phyloP scores from a whole-genome alignment of 2,797 vertebrate genomes.

The Enteromius radiatus region DNA sequence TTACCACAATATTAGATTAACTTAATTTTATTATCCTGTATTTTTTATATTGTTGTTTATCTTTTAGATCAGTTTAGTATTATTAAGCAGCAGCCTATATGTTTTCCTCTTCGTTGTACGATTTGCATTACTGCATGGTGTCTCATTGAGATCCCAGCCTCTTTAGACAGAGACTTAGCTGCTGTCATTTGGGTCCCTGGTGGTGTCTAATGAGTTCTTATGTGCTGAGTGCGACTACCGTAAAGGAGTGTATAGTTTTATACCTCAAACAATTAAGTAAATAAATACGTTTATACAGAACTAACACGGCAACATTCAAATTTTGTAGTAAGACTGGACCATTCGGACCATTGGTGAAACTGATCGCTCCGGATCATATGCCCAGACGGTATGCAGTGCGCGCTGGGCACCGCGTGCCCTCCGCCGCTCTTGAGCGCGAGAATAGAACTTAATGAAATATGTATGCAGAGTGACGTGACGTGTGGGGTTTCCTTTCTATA shows the following conservation, averaged over 20 bases:
- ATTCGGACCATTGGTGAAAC: constrained; percentile 53
- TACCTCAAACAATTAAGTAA: constrained; percentile 19
- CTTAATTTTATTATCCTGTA: not conserved
- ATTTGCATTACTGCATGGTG: constrained; percentile 35
- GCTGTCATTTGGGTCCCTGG: constrained; percentile 50
- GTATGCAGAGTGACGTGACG: constrained; percentile 69
- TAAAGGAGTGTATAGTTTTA: not conserved
- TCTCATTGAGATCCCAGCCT: constrained; percentile 43
- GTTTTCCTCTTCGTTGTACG: constrained; percentile 10
- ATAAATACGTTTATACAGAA: not conserved
- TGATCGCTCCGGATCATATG: constrained; percentile 58
- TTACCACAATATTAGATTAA: not conserved
- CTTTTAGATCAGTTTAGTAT: constrained; percentile 12
- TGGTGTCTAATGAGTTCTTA: constrained; percentile 56
- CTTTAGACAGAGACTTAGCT: constrained; percentile 49
- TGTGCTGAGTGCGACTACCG: constrained; percentile 22
- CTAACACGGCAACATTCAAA: constrained; percentile 6
- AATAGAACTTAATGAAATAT: constrained; percentile 60
- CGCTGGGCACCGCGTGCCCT: constrained; percentile 55
- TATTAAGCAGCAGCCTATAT: not conserved
- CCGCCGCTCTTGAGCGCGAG: constrained; percentile 38
- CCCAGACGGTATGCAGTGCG: constrained; percentile 41
- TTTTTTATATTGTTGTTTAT: not conserved
- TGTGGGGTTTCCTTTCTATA: constrained; percentile 75
- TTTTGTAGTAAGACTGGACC: constrained; percentile 34